Evolutionary conservation across 2,888 invertebrate genomes (phyloP), one percentile per base, ranked within the genome.

Genomic region (Polyommatus icarus): DNA sequence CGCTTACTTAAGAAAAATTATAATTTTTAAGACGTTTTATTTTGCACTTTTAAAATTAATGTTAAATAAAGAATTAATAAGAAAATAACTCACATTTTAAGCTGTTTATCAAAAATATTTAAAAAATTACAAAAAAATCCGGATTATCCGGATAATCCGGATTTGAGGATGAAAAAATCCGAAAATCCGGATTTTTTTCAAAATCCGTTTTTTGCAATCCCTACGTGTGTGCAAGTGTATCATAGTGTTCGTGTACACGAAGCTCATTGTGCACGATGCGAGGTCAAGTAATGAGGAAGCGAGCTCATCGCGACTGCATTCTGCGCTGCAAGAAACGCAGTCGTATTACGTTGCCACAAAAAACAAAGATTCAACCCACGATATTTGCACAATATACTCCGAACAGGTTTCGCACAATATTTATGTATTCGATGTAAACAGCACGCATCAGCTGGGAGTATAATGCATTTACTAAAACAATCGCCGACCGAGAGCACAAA

Each of bases 281-380:
- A 87, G 83, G 83, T 82, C 83, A 80, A 82, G 81, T 84, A 83
- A 88, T 86, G 86, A 87, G 89, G 89, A 89, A 89, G 87, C 84
- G 84, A 84, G 82, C 82, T 81, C 83, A 82, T 84, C 85, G 85
- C 89, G 90, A 88, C 88, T 90, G 90, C 90, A 88, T 86, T 86
- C 83, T 83, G 85, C 85, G 84, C 85, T 86, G 84, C 82, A 85
- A 83, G 84, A 86, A 85, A 86, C 84, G 85, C 85, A 81, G 76
- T 76, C 82, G 77, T 76, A 77, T 78, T 59, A 78, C 78, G 79
- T 76, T 76, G 76, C 40, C 77, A 76, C 59, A 78, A 71, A 80
- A 76, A 80, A 73, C 76, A 78, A 80, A 77, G 50, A 80, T 76
- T 80, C 77, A 77, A 78, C 78, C 67, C 61, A 50, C 46, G 76